Percentiles rank a stretch among this genome's conserved stretches.
phyloP scores from a whole-genome alignment of 2,797 vertebrate species.

The Crypturellus tataupa region DNA sequence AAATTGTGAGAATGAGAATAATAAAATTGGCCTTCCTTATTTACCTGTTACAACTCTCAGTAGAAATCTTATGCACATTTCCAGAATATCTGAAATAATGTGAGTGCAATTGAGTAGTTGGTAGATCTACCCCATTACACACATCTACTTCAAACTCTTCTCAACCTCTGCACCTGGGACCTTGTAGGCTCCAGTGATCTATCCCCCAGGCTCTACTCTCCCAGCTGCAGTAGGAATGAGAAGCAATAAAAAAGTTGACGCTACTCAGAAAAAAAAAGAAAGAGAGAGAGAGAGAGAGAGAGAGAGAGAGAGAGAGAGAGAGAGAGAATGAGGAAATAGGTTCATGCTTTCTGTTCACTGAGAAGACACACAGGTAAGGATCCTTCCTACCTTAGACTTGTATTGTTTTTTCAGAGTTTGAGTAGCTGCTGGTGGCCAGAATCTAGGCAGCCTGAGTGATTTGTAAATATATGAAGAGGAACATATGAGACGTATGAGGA shows the following conservation, averaged over 20 bases:
- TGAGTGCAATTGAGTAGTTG: background rate
- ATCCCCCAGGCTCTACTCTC: background rate
- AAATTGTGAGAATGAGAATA: background rate
- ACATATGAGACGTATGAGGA: background rate
- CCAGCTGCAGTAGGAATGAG: background rate
- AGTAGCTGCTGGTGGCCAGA: background rate
- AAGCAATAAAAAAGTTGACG: background rate
- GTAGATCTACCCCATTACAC: background rate
- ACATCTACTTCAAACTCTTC: background rate
- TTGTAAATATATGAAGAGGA: no score
- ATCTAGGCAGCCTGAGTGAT: background rate
- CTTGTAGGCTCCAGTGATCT: background rate
- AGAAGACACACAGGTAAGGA: no score
- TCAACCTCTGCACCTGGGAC: background rate
- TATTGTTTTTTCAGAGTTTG: background rate
- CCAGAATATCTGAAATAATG: background rate
- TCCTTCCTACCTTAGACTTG: background rate
- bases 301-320: background rate
- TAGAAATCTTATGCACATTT: background rate
- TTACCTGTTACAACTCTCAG: background rate
- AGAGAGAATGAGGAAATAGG: accelerated
- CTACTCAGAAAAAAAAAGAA: background rate
- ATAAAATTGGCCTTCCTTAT: background rate
- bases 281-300: background rate
- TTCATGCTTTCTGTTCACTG: background rate